Evolutionary conservation across 2,888 invertebrate genomes (phyloP).

Genomic region (Camponotus fellah): DNA sequence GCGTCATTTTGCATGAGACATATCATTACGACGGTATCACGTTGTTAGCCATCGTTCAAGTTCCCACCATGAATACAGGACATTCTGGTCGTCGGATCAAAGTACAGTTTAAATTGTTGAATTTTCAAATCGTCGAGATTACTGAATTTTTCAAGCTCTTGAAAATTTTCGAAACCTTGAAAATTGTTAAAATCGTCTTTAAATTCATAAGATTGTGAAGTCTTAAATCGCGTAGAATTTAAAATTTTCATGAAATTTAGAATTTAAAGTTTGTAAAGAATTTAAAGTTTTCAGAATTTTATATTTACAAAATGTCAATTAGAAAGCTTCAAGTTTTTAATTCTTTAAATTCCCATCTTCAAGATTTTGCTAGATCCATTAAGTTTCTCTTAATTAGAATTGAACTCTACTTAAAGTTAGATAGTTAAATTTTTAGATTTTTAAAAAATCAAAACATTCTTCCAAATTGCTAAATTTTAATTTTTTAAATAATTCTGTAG

Average conservation of each 20-base stretch:
- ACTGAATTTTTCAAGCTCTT: background rate
- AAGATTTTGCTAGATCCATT: background rate
- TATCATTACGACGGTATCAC: slow-evolving; percentile 33
- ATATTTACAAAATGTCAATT: background rate
- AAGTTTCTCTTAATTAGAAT: background rate
- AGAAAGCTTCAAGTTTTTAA: background rate
- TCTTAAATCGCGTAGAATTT: background rate
- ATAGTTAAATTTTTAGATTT: background rate
- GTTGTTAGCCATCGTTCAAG: slow-evolving; percentile 11
- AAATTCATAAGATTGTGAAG: background rate
- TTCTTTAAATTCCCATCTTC: background rate
- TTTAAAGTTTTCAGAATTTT: background rate
- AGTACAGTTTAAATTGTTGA: background rate
- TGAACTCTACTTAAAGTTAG: background rate
- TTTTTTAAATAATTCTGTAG: too few species aligned
- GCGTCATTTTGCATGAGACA: slow-evolving; percentile 20
- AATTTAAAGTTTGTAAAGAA: background rate
- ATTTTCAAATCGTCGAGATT: background rate
- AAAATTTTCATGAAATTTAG: background rate
- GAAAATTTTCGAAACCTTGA: background rate
- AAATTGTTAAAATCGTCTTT: background rate
- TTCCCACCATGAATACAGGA: background rate
- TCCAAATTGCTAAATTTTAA: background rate
- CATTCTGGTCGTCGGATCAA: background rate
- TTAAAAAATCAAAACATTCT: background rate